Conservation (phyloP, 1,140 invertebrate genomes). For the Diuraphis noxia region DNA sequence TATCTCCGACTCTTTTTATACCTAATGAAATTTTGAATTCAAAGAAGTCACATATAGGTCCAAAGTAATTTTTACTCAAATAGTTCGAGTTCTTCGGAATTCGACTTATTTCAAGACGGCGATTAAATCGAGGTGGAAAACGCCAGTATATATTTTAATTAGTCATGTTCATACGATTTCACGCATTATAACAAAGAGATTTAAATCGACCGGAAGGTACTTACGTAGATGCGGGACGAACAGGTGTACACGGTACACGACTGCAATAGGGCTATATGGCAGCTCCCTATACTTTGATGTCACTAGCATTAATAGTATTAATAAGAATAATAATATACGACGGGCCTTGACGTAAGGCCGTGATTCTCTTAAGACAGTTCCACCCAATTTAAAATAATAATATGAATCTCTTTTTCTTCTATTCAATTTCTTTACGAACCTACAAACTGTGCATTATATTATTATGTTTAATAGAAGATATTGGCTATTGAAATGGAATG, state of each 20-base stretch:
- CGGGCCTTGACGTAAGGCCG: background rate
- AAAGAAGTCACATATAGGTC: too few relatives aligned
- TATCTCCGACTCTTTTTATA: background rate
- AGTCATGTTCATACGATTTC: background rate
- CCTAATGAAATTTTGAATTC: background rate
- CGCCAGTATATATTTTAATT: background rate
- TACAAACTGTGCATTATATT: background rate
- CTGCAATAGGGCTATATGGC: background rate
- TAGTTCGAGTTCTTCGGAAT: background rate
- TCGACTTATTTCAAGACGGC: background rate
- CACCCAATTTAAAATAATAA: background rate
- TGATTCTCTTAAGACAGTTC: background rate
- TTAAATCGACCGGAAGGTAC: background rate
- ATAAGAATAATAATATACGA: background rate
- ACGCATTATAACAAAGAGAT: background rate
- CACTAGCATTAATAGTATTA: background rate
- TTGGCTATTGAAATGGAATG: background rate
- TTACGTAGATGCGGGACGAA: background rate
- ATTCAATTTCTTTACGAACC: background rate
- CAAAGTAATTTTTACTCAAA: background rate
- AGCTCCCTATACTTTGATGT: background rate
- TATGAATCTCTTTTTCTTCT: background rate
- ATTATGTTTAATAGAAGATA: background rate
- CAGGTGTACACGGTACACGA: background rate
- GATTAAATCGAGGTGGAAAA: background rate